Conservation (phyloP, 2,113 vertebrate species). For the Pandion haliaetus region DNA sequence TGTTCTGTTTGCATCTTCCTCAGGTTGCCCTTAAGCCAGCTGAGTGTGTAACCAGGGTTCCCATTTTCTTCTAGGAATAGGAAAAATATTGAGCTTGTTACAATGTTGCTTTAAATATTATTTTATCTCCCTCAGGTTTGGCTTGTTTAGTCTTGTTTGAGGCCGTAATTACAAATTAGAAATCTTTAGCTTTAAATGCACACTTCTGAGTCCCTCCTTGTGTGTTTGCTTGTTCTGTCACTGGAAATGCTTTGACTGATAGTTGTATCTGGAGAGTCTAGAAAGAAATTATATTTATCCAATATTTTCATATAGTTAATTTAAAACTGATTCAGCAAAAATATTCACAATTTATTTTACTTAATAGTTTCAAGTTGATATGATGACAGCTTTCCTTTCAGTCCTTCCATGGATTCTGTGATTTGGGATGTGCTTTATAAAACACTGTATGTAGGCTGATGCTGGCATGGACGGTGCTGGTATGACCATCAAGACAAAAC, state of each 20-base stretch:
- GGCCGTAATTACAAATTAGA: not conserved
- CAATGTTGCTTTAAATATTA: not conserved
- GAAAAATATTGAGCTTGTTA: not conserved
- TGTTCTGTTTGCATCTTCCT: not conserved
- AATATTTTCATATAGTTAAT: not conserved
- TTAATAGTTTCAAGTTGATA: not conserved
- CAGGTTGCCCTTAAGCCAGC: not conserved
- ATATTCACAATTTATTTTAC: not conserved
- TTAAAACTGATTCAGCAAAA: not conserved
- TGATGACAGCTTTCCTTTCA: not conserved
- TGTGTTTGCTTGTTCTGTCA: not conserved
- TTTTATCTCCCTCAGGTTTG: not conserved
- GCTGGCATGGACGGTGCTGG: not conserved
- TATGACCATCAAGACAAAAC: not conserved
- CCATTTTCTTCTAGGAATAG: not conserved
- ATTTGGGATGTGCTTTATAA: not conserved
- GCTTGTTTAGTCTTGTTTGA: not conserved
- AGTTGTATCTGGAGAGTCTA: not conserved
- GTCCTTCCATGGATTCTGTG: not conserved
- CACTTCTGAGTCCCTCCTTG: not conserved
- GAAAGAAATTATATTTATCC: not conserved
- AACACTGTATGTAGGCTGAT: not conserved
- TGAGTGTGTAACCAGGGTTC: not conserved
- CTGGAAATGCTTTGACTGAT: not conserved
- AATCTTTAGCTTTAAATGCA: not conserved